Evolutionary conservation across 2,797 vertebrate genomes (phyloP).

Genomic region (Distichodus sexfasciatus): DNA sequence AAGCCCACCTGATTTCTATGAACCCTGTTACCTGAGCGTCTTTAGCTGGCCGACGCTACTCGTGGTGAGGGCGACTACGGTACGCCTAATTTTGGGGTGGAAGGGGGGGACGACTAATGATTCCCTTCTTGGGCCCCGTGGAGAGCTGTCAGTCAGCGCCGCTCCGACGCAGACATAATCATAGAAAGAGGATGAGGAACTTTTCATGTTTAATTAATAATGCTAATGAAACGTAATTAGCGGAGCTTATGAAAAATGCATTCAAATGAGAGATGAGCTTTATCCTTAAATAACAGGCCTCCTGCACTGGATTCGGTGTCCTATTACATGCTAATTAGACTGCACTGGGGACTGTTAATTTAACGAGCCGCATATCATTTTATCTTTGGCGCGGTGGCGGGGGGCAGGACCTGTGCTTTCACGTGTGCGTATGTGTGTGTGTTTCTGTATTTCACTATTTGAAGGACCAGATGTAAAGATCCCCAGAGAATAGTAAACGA

Average conservation of each 20-base stretch:
- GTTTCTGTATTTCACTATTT: too few species aligned
- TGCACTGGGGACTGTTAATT: conserved; percentile 69
- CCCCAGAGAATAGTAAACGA: too few species aligned
- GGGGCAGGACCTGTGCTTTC: conserved; percentile 34
- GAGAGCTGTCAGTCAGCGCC: conserved; percentile 62
- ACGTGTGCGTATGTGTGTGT: background rate
- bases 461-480: too few species aligned
- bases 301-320: conserved; percentile 77
- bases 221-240: conserved; percentile 82
- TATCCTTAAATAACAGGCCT: conserved; percentile 83
- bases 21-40: too few species aligned
- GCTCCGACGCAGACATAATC: conserved; percentile 66
- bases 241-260: conserved; percentile 83
- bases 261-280: conserved; percentile 83
- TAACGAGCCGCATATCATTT: conserved; percentile 73
- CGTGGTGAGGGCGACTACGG: too few species aligned
- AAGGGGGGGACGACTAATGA: conserved; percentile 38
- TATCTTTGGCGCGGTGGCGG: conserved; percentile 56
- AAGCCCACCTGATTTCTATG: background rate
- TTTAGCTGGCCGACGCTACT: background rate
- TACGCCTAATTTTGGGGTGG: conserved; percentile 27
- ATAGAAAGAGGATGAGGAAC: conserved; percentile 72
- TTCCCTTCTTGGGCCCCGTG: conserved; percentile 37
- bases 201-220: conserved; percentile 84
- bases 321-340: conserved; percentile 81